phyloP scores from a whole-genome alignment of 2,888 invertebrate species.

The Hylaea fasciaria region DNA sequence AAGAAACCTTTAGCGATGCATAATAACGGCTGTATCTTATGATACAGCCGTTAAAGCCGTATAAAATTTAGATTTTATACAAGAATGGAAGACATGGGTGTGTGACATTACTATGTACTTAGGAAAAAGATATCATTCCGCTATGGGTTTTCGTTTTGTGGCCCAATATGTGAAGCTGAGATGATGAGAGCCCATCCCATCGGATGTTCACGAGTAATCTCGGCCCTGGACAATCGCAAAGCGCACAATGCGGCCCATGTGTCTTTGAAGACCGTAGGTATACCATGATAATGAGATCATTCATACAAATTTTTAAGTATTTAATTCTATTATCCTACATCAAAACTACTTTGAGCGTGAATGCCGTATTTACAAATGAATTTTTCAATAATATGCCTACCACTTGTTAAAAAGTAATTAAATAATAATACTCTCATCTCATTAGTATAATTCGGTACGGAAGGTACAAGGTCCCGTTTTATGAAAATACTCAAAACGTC shows the following conservation, averaged over 20 bases:
- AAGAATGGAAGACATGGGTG: no score
- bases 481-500: no score
- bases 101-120: background rate
- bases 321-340: slow-evolving; percentile 22
- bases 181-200: no score
- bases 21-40: no score
- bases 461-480: no score
- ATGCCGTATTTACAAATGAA: slow-evolving; percentile 33
- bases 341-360: slow-evolving; percentile 36
- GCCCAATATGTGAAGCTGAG: no score
- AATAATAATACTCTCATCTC: background rate
- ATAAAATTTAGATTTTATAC: no score
- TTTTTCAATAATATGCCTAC: background rate
- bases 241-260: background rate
- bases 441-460: background rate
- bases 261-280: background rate
- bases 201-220: no score
- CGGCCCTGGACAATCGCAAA: background rate
- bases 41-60: no score
- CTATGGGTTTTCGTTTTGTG: no score
- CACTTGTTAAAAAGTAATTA: background rate
- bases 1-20: no score
- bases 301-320: slow-evolving; percentile 15
- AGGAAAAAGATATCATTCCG: background rate
- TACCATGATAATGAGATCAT: slow-evolving; percentile 36